Base-by-base conservation (phyloP, 2,888 invertebrate species). In the Cantharis lateralis region DNA sequence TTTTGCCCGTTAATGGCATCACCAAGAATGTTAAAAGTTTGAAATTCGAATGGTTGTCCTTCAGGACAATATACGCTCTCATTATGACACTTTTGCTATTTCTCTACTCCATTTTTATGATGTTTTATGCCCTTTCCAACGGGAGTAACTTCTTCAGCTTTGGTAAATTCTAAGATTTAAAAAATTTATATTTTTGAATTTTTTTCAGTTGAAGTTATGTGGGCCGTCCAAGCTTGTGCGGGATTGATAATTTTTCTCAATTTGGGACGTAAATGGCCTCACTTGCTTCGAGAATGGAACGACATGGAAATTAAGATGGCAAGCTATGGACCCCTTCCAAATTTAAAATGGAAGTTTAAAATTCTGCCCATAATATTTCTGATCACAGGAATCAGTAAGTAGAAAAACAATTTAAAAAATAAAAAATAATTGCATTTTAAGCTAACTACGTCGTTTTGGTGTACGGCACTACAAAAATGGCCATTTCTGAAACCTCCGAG, bases 241-340 rank as follows among this genome's bases (percentile, higher is more conserved):
- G 71, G 75, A 11, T 15, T 79, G 13, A 18, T 76, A 20, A 62
- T 78, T 11, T 75, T 77, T 63, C 9, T 80, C 7, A 70, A 70
- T 62, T 18, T 77, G 13, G 75, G 75, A 4, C 62, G 62, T 10
- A 75, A 72, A 61, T 81, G 80, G 81, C 74, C 78, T 7, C 18
- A 28, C 16, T 73, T 80, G 48, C 62, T 80, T 28, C 24, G 74
- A 70, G 61, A 73, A n/a, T 81, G 81, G 81, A 48, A 62, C 10
- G 62, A 72, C 64, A 78, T 81, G 71, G 81, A 81, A 74, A 64
- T 62, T 11, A 15, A 15, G 9, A 78, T 79, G 77, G 9, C 32
- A 16, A 32, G 15, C 26, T 68, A 76, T 61, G 74, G 70, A 11
- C 68, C 72, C 13, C 11, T 75, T 15, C n/a, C 63, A 13, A 71